Evolutionary conservation across 2,888 invertebrate species (phyloP).

Genomic region (Agonopterix alstromeriana): DNA sequence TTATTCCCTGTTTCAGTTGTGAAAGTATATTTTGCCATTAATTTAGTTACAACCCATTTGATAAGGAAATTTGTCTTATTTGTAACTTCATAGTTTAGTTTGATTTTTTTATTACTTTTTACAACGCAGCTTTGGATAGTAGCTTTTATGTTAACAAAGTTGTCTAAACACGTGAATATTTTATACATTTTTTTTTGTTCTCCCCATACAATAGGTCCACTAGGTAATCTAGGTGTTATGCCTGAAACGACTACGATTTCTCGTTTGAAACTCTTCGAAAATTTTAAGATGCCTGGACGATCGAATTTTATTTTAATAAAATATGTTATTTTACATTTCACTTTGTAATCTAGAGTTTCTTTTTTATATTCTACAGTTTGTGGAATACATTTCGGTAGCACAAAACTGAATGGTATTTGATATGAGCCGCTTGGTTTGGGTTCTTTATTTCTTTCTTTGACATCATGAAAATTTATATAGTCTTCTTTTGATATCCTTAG

Average conservation of each 20-base stretch:
- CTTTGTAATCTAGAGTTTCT: neutral
- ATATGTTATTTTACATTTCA: conserved; percentile 19
- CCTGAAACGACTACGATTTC: conserved; percentile 19
- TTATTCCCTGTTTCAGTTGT: too few species aligned
- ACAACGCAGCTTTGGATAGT: conserved; percentile 15
- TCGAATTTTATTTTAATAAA: conserved; percentile 22
- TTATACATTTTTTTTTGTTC: conserved; percentile 16
- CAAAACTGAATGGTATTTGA: conserved; percentile 18
- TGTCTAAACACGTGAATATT: conserved; percentile 14
- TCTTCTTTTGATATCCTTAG: conserved; percentile 6
- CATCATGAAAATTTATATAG: conserved; percentile 11
- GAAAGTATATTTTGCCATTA: conserved; percentile 16
- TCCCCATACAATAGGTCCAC: conserved; percentile 13
- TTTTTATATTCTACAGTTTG: conserved; percentile 10
- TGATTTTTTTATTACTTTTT: conserved; percentile 12
- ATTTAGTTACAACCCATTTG: conserved; percentile 12
- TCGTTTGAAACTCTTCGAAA: conserved; percentile 16
- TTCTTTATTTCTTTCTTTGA: conserved; percentile 7
- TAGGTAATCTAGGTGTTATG: conserved; percentile 13
- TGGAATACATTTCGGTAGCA: conserved; percentile 19
- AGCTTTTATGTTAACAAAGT: conserved; percentile 17
- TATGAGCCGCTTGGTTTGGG: conserved; percentile 10
- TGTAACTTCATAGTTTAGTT: conserved; percentile 15
- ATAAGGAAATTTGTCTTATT: conserved; percentile 16
- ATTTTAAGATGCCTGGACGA: conserved; percentile 16